Base-by-base conservation (phyloP, 2,888 invertebrate species). In the Nomada hirtipes region DNA sequence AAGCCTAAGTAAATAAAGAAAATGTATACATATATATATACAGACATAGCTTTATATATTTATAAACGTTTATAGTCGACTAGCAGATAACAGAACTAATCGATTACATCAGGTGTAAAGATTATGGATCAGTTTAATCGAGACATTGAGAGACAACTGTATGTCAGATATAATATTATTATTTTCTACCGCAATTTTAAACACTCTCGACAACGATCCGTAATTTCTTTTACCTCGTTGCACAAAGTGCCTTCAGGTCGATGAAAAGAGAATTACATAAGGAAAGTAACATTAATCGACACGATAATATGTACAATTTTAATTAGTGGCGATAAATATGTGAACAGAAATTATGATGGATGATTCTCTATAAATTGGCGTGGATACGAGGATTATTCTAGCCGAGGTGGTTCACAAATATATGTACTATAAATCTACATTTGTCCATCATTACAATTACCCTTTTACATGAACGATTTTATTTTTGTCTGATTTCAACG, bases 31-130 rank as follows among this genome's bases (percentile, higher is more conserved):
- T 77, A 79, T 61, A 75, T 57, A 29, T 29, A 78, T 60, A 74
- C 60, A 79, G 77, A 84, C 64, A 61, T 86, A 89, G 87, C 75
- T 88, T 88, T 88, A 86, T 86, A 85, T 84, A 85, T 84, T 80
- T 86, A 88, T 84, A 80, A 78, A 87, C 73, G 44, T 82, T 82
- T 73, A 69, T 82, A 69, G 57, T 73, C 52, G 55, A 63, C 53
- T 69, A 82, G 69, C 47, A 47, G 26, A 1, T 80, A 80, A 57
- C 44, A n/a, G 59, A 60, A 44, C 60, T 20, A 71, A 71, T 70
- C 36, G 36, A 42, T 55, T 20, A 57, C 4, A 1, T 7, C 36
- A 13, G 61, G 23, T 55, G 74, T 20, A 23, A 60, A 50, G 44
- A 73, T 47, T 26, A 47, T 36, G 69, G 13, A 15, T 29, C 42